Base-by-base conservation (phyloP, 2,113 vertebrate species). In the Paracanthobrama guichenoti region DNA sequence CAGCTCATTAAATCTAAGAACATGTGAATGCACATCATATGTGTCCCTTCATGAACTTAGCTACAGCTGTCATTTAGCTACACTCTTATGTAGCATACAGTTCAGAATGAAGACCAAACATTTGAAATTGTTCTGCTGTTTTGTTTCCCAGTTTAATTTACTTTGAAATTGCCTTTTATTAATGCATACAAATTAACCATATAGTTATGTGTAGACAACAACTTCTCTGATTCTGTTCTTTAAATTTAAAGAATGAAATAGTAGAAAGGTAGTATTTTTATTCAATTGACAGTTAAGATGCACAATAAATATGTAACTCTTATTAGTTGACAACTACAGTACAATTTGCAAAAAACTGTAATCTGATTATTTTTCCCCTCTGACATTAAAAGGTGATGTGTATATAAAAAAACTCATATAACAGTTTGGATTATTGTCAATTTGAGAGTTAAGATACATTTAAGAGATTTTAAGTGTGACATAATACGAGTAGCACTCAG, bases 1-100 rank as follows among this genome's bases (percentile, higher is more conserved):
- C 69, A 72, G 69, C 69, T 72, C 69, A 44, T 72, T 44, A 35
- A 44, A 39, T 72, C 39, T 72, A 44, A 72, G 31, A 44, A 18
- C 11, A 3, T 48, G 11, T 48, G 11, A 69, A 69, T 69, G 66
- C 31, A 69, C 22, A 24, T 59, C 57, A n/a, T 59, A 59, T 11
- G 22, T 59, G 22, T 59, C 22, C 57, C 57, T 59, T 59, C 22
- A 59, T 59, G 9, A 59, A 59, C 3, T 24, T 59, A n/a, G n/a
- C n/a, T n/a, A n/a, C n/a, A n/a, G n/a, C 10, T 59, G 3, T 59
- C 22, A 59, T 59, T 59, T 59, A 57, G 53, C 53, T 57, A 22
- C 22, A 59, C 8, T 59, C 55, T 57, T 22, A 57, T 57, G 55
- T 57, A 57, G 55, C 55, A 57, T 59, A 87, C n/a, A 18, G 16